Evolutionary conservation across 2,113 vertebrate genomes (phyloP), one percentile per base, ranked within the genome.

Genomic region (Clarias macrocephalus): DNA sequence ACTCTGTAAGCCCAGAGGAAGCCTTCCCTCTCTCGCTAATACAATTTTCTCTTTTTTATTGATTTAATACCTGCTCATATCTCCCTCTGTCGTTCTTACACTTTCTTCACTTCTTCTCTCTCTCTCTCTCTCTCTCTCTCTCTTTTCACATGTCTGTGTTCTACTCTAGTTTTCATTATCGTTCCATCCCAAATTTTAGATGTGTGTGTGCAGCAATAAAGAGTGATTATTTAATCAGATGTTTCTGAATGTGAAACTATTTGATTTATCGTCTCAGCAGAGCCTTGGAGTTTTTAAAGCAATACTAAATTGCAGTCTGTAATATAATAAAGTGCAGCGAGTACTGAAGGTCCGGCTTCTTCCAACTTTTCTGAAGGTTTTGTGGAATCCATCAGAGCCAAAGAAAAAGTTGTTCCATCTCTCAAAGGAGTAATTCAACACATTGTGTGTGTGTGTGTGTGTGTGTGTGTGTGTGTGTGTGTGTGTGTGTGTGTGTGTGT

Each of bases 71-170:
- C 16, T 59, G 16, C 52, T 28, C 75, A 76, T n/a, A 28, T 23
- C 52, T 85, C 54, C 62, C 42, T 75, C 70, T 62, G 48, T 8
- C 48, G 5, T 48, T 48, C 42, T 42, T 42, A 42, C 42, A 42
- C 73, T 70, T 33, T 56, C 66, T 82, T 52, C 18, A 4, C n/a
- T n/a, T n/a, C 65, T 54, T 62, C 48, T 56, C 56, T 82, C 70
- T 75, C 56, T 62, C 82, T 8, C 48, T 80, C 85, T 75, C 21
- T 48, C 82, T 85, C 42, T 85, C 52, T 21, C 80, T 83, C 80
- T 90, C 85, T 91, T 84, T 15, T 88, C 86, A 81, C 21, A 1
- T 4, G 30, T 73, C 18, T 73, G 33, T 73, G 30, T 42, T 18
- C 19, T 73, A 33, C 66, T 70, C 66, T 7, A 33, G 66, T 33